Evolutionary conservation across 2,797 vertebrate species (phyloP), one percentile per base, ranked within the genome.

Genomic region (Pangasius sanitwongsei): DNA sequence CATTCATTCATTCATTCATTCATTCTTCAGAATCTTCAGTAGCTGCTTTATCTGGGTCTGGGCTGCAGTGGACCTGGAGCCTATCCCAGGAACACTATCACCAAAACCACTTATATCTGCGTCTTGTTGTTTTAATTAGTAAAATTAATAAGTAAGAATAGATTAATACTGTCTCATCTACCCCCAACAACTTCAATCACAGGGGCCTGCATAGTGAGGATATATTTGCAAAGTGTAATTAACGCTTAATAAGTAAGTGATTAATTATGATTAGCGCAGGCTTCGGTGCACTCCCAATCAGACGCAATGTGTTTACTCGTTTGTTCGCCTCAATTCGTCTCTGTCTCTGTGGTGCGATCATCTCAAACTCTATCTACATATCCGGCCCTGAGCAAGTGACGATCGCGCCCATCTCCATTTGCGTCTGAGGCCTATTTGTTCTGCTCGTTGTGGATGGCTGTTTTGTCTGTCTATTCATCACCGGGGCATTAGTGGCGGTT

Each of bases 231-330:
- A 92, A 94, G 95, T 91, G 93, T 96, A 97, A 97, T 97, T 96
- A 97, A 96, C 95, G 94, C 93, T 95, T 96, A 96, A 97, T 97
- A 96, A 97, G 95, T 96, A 94, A 96, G 96, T 96, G 96, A 97
- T 97, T 96, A 95, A 97, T 97, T 97, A 97, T 96, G 96, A 97
- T 96, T 97, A 96, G 95, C 89, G 80, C 92, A 86, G 94, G 94
- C 94, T 95, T 96, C 94, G 93, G 94, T 95, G 93, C 92, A 94
- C 93, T 96, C 95, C 95, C 96, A 96, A 96, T 96, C 96, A 96
- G 93, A 91, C 95, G 94, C 93, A 91, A 90, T 92, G 94, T 95
- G 95, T 96, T 96, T 96, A 96, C 95, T 94, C 93, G 92, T 93
- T 94, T 92, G 90, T 87, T 91, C 91, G 86, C 63, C 92, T 88